phyloP scores from a whole-genome alignment of 2,797 vertebrate genomes.

The Sebastolobus alascanus region DNA sequence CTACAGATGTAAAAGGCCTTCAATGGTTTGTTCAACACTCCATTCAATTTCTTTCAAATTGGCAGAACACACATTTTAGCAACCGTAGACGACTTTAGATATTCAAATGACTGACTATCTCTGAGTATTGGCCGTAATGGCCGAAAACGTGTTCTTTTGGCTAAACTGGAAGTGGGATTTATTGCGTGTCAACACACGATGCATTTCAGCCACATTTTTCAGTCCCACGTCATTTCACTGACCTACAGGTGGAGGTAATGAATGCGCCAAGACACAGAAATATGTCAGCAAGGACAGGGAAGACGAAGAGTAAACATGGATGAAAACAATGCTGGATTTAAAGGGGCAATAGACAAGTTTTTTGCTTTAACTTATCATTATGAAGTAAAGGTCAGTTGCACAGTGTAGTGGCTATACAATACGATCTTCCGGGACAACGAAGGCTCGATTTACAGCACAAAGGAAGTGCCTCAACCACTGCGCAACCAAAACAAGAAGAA shows the following conservation, averaged over 20 bases:
- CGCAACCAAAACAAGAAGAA: no score
- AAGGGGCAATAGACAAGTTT: accelerated
- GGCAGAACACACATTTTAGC: background rate
- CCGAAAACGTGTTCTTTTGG: background rate
- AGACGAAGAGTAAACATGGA: background rate
- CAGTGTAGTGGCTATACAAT: background rate
- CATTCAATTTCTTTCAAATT: background rate
- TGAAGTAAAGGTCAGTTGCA: background rate
- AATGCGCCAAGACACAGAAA: background rate
- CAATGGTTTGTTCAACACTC: background rate
- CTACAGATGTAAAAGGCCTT: background rate
- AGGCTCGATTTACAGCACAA: background rate
- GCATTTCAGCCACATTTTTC: no score
- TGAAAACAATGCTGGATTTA: no score
- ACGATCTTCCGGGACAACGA: background rate
- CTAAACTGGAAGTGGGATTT: background rate
- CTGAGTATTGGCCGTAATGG: background rate
- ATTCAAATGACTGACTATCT: background rate
- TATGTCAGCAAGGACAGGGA: background rate
- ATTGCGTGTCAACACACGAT: background rate
- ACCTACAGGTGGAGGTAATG: background rate
- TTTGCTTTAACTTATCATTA: no score
- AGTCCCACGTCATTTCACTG: background rate
- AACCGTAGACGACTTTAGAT: background rate
- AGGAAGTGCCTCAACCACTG: background rate